A percentile compares a stretch with the other conserved stretches of the same genome.
These are phyloP conservation scores for Endomychus coccineus DNA, from an alignment of 2,888 invertebrate species.

Conservation along the genomic window DNA sequence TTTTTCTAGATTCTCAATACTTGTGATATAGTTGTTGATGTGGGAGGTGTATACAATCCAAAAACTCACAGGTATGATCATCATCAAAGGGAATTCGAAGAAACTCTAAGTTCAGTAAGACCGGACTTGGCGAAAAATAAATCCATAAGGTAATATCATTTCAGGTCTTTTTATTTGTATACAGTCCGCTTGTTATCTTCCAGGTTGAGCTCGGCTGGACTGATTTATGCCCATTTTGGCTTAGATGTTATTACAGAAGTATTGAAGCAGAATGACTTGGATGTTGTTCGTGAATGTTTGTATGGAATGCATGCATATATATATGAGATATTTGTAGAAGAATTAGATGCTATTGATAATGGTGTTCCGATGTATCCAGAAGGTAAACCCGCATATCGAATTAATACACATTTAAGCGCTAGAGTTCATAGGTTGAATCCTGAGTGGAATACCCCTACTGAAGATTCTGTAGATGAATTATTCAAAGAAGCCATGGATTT, in stretches of 20 bases:
- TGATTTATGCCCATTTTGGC: conserved; percentile 87
- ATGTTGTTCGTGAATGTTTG: conserved; percentile 1
- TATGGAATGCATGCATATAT: conserved; percentile 58
- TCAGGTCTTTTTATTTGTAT: no score
- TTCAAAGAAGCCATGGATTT: conserved; percentile 73
- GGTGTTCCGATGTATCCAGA: conserved; percentile 74
- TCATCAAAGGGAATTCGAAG: conserved; percentile 75
- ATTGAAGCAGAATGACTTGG: conserved; percentile 41
- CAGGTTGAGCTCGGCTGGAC: conserved; percentile 90
- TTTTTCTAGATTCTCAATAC: conserved; percentile 52
- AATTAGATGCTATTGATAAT: conserved; percentile 96
- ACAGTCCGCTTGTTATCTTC: no score
- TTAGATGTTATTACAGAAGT: conserved; percentile 63
- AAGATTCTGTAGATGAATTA: conserved; percentile 47
- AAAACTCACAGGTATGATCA: conserved; percentile 79
- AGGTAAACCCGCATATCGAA: conserved; percentile 65
- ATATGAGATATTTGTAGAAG: conserved; percentile 82
- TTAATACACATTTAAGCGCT: conserved; percentile 70
- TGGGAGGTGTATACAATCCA: conserved; percentile 81
- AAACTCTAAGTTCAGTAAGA: conserved; percentile 57
- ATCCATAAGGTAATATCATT: conserved; percentile 48
- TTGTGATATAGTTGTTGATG: conserved; percentile 94
- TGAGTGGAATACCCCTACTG: conserved; percentile 61
- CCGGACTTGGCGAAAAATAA: conserved; percentile 55
- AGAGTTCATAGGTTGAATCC: conserved; percentile 76